Conservation (phyloP, 2,797 vertebrate genomes). For the Schizothorax lantsangensis region DNA sequence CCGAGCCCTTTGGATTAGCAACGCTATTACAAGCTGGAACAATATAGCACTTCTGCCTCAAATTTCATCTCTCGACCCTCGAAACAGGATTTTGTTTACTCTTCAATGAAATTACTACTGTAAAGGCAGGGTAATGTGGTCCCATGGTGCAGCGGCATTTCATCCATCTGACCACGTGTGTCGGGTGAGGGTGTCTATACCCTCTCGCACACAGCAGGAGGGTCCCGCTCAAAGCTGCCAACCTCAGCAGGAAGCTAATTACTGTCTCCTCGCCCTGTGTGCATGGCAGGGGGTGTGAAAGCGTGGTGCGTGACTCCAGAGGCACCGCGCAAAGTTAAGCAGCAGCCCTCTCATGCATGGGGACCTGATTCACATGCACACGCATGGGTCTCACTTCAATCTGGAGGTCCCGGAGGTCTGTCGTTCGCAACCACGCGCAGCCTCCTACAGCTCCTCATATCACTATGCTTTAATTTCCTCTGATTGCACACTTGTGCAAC, state of each 20-base stretch:
- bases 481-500: conserved; percentile 13
- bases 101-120: conserved; percentile 21
- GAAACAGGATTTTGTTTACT: conserved; percentile 30
- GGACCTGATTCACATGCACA: conserved; percentile 23
- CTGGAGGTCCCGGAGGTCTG: conserved; percentile 1
- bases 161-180: conserved; percentile 45
- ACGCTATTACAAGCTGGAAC: neutral
- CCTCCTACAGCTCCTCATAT: neutral
- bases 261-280: conserved; percentile 50
- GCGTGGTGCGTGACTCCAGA: conserved; percentile 39
- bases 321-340: conserved; percentile 48
- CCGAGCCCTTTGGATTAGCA: conserved; percentile 14
- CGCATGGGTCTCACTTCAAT: neutral
- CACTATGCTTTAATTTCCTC: neutral
- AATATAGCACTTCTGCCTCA: conserved; percentile 18
- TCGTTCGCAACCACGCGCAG: neutral
- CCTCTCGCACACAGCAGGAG: conserved; percentile 50
- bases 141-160: conserved; percentile 25
- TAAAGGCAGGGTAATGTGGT: conserved; percentile 40
- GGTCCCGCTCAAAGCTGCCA: conserved; percentile 56
- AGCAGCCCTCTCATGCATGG: neutral
- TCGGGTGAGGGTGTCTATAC: conserved; percentile 42
- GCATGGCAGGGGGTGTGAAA: conserved; percentile 45
- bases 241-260: conserved; percentile 60
- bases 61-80: neutral